Base-by-base conservation (phyloP, 92 coral and sea anemone genomes). In the Palythoa grandiflora region DNA sequence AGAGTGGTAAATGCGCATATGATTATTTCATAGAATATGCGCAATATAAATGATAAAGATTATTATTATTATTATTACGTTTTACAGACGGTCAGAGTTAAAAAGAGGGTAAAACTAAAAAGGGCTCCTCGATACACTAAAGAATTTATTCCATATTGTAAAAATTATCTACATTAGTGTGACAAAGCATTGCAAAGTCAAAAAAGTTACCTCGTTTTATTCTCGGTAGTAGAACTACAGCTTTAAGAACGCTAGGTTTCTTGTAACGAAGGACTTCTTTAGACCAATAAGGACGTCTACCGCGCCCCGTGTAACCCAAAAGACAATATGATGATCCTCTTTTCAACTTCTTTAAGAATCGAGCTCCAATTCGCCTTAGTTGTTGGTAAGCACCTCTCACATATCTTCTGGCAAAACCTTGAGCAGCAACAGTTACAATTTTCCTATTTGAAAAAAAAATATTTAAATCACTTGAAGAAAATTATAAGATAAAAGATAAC, bases 301-400 rank as follows among this genome's bases (percentile, higher is more conserved):
- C 86, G 8, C 86, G 75, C 4, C 86, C 86, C 20, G 74, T 44
- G 50, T 81, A 81, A 2, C 86, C 86, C 60, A 81, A 13, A 66
- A 81, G 75, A 15, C 55, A 48, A 15, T 81, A 66, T 28, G 86
- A 66, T 15, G 75, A 21, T 20, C 86, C 60, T 53, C 36, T 13
- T 9, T 19, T 51, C 6, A 65, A 10, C 20, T 2, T 77, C 21
- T 68, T 81, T 38, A 68, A 19, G 9, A 15, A 38, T 39, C 86
- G 86, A 44, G 74, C 86, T 44, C 86, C 86, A 28, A 81, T 65
- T 65, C 63, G 21, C 14, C 50, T 48, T 52, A 81, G 10, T 12
- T 81, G 75, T 47, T 47, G 61, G 47, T 5, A 2, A 65, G 75
- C 75, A 13, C n/a, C 19, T 48, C 57, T 17, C 21, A 81, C 5